These are phyloP conservation scores for Scrobipalpa atriplicella DNA, from an alignment of 2,888 invertebrate genomes.

Conservation along the genomic window DNA sequence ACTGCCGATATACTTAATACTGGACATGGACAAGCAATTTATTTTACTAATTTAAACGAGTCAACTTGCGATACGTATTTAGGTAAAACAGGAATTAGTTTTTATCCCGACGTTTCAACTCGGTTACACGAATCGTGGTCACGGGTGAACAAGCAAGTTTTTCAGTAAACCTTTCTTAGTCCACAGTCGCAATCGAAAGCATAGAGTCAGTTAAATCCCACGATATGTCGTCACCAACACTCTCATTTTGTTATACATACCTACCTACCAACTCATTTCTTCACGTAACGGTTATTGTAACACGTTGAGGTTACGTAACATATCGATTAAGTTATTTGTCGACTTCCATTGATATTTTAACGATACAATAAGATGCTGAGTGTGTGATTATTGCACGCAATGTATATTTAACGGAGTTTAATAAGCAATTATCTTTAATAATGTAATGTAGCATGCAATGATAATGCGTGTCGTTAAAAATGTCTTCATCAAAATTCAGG, in stretches of 20 bases:
- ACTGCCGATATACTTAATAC: too few species aligned
- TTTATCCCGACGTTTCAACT: too few species aligned
- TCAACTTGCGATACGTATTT: too few species aligned
- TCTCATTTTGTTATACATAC: slow-evolving; percentile 18
- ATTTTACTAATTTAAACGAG: too few species aligned
- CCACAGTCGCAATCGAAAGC: not conserved
- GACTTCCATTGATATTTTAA: slow-evolving; percentile 36
- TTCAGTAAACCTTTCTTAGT: too few species aligned
- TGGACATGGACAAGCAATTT: too few species aligned
- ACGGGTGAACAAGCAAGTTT: too few species aligned
- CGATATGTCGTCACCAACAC: slow-evolving; percentile 24
- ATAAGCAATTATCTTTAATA: slow-evolving; percentile 19
- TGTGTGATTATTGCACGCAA: slow-evolving; percentile 1
- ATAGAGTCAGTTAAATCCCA: slow-evolving; percentile 16
- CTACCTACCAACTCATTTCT: slow-evolving; percentile 19
- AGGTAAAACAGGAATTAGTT: too few species aligned
- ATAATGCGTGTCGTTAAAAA: not conserved
- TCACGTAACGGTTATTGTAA: slow-evolving; percentile 28
- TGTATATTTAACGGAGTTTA: slow-evolving; percentile 8
- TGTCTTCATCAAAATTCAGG: not conserved
- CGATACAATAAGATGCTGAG: slow-evolving; percentile 8
- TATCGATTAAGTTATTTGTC: slow-evolving; percentile 48
- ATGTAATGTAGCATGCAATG: not conserved
- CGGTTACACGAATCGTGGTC: too few species aligned
- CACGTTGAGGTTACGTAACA: slow-evolving; percentile 32